Percentiles rank a stretch among this genome's conserved stretches.
Evolutionary conservation across 2,888 invertebrate genomes (phyloP).

Genomic region (Chloroclysta siterata): DNA sequence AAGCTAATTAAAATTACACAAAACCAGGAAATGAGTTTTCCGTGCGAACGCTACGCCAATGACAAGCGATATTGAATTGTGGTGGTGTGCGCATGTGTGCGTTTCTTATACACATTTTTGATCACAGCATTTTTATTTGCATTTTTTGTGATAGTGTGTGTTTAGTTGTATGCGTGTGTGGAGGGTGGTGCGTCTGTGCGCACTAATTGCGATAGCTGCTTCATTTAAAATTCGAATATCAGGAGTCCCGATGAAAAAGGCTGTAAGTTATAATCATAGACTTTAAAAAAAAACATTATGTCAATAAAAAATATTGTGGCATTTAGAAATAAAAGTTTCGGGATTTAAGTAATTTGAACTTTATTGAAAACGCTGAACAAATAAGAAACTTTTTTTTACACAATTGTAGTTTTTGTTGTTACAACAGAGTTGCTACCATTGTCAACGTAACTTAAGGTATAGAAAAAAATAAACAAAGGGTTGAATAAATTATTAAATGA

Average conservation of each 20-base stretch:
- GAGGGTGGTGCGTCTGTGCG: constrained; percentile 47
- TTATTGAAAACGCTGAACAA: too few species aligned
- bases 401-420: too few species aligned
- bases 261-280: constrained; percentile 51
- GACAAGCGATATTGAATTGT: constrained; percentile 83
- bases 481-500: background rate
- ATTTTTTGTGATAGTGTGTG: constrained; percentile 62
- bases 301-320: too few species aligned
- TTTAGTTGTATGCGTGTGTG: constrained; percentile 55
- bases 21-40: constrained; percentile 43
- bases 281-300: constrained; percentile 3
- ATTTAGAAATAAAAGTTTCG: too few species aligned
- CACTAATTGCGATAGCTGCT: constrained; percentile 84
- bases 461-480: background rate
- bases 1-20: constrained; percentile 31
- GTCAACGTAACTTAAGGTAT: background rate
- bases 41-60: constrained; percentile 73
- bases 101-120: constrained; percentile 83
- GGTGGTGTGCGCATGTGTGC: constrained; percentile 65
- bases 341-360: too few species aligned
- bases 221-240: constrained; percentile 85
- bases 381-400: too few species aligned
- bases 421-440: background rate
- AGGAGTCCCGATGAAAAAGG: constrained; percentile 57
- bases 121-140: constrained; percentile 79